Base-by-base conservation (phyloP, 2,797 vertebrate species). In the Gymnopithys bicolor region DNA sequence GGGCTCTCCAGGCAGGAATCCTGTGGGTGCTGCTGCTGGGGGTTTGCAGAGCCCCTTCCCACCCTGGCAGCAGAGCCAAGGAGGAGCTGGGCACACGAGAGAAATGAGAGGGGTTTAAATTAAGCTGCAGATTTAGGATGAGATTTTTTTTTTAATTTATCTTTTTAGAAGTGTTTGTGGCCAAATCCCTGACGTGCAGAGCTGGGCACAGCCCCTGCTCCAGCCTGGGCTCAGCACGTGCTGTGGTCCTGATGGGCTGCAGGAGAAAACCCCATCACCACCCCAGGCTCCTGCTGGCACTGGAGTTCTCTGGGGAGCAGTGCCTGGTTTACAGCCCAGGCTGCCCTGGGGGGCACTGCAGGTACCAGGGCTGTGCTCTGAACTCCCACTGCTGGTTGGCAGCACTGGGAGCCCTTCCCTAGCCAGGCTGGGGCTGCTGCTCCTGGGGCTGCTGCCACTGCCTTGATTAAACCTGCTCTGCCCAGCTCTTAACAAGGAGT, bases 401-500 rank as follows among this genome's bases (percentile, higher is more conserved):
- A 87, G 5, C 60, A 3, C 22, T 23, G 30, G 68, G 68, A 85
- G 28, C 78, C 63, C 14, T 67, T 60, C 68, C 4, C 19, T 3
- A 27, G 87, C 32, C 77, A 58, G 53, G 64, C 71, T 43, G 41
- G 41, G 41, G 41, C 41, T 43, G 41, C 41, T 43, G 41, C 16
- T 43, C 16, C 16, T 43, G 41, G 41, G 18, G 16, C 41, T 41
- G 87, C 73, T 91, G 93, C 87, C 49, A 59, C 91, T 35, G 78
- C 39, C 80, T 68, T 37, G 67, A 71, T 93, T 88, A 73, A 86
- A 90, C 27, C 74, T 67, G 83, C 91, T 81, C 51, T 11, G 94
- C 30, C 66, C 87, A 79, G 80, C 74, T 73, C 84, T 85, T 69
- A 74, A 79, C 1, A 4, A 79, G 63, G 43, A 91, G 25, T 88